Conservation (phyloP, 2,113 vertebrate species). For the Maccullochella peelii region DNA sequence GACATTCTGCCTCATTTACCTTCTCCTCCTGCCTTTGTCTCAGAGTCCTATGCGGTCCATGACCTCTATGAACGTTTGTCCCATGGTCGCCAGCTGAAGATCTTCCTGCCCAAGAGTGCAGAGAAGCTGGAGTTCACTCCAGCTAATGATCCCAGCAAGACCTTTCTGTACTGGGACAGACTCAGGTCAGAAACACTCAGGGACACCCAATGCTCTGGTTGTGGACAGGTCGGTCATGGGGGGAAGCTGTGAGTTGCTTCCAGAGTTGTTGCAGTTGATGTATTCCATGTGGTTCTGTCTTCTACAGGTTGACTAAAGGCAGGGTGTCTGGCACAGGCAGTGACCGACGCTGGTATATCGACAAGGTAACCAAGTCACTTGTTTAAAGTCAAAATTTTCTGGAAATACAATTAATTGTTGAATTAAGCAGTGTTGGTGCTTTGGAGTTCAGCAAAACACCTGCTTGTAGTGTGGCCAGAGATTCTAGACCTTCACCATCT, state of each 20-base stretch:
- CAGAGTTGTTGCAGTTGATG: background rate
- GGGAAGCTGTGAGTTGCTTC: background rate
- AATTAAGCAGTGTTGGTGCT: background rate
- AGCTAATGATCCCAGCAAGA: background rate
- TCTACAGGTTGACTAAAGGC: constrained; percentile 7
- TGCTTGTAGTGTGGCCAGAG: background rate
- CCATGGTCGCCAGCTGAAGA: constrained; percentile 70
- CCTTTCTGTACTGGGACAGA: constrained; percentile 18
- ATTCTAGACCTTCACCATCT: background rate
- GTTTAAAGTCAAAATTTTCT: background rate
- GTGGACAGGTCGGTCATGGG: background rate
- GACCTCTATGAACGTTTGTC: constrained; percentile 49
- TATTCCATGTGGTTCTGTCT: background rate
- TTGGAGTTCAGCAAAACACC: background rate
- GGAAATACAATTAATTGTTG: background rate
- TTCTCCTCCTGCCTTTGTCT: background rate
- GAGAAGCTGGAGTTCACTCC: constrained; percentile 63
- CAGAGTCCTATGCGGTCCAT: constrained; percentile 49
- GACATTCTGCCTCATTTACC: background rate
- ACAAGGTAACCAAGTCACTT: constrained; percentile 40
- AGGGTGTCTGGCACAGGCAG: constrained; percentile 35
- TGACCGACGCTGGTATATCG: constrained; percentile 64
- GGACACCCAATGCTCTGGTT: background rate
- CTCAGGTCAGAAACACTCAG: constrained; percentile 25
- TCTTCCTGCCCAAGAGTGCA: constrained; percentile 57